Conservation (phyloP, 2,888 invertebrate genomes). For the Graphium colonna region DNA sequence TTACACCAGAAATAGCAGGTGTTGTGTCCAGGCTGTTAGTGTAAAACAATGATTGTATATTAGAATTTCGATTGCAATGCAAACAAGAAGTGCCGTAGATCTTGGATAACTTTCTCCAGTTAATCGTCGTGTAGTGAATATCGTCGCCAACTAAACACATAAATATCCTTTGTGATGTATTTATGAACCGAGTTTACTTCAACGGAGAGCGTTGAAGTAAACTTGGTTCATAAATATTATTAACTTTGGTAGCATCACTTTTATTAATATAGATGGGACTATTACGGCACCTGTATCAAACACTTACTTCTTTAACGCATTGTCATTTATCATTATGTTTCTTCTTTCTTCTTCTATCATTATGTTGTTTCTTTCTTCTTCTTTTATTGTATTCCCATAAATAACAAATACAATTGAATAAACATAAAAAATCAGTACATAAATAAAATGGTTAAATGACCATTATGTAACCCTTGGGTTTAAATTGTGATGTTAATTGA, state of each 20-base stretch:
- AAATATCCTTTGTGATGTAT: constrained; percentile 35
- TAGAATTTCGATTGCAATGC: constrained; percentile 1
- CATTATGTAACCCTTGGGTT: no score
- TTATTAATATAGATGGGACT: constrained; percentile 10
- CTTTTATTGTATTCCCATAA: no score
- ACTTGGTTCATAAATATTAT: no score
- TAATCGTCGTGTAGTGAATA: constrained; percentile 39
- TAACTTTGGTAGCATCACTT: not conserved
- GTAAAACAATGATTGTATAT: constrained; percentile 7
- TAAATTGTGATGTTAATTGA: no score
- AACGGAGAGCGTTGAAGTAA: no score
- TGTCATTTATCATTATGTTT: not conserved
- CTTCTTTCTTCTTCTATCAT: not conserved
- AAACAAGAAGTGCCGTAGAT: constrained; percentile 8
- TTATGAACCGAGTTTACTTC: constrained; percentile 30
- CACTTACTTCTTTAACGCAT: not conserved
- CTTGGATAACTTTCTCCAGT: constrained; percentile 39
- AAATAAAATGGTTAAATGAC: no score
- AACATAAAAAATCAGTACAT: no score
- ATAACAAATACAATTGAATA: no score
- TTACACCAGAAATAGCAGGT: not conserved
- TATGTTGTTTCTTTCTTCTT: constrained; percentile 7
- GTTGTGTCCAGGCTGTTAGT: not conserved
- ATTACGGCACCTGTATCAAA: constrained; percentile 18
- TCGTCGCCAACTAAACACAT: constrained; percentile 36